These are phyloP conservation scores for Stylophora pistillata DNA, from an alignment of 64 coral and sea anemone genomes.

Conservation along the genomic window DNA sequence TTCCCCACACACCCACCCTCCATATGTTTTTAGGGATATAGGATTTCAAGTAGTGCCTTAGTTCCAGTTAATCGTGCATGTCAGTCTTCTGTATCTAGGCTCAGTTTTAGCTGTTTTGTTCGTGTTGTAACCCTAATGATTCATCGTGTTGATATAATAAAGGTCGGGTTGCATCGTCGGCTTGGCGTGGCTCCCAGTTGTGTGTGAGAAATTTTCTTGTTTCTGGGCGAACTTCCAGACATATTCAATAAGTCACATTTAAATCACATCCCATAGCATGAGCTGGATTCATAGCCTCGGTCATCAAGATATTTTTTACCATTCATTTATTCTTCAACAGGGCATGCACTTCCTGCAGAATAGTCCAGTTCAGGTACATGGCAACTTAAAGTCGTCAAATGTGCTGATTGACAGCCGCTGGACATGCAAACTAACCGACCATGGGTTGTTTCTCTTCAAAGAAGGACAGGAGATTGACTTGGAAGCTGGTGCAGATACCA, in stretches of 20 bases:
- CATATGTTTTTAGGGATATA: no score
- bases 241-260: not conserved
- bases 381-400: slow-evolving; percentile 91
- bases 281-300: not conserved
- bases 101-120: no score
- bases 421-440: slow-evolving; percentile 93
- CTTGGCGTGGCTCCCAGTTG: no score
- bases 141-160: no score
- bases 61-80: no score
- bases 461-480: slow-evolving; percentile 64
- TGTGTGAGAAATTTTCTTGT: no score
- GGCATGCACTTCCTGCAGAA: slow-evolving; percentile 74
- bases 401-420: slow-evolving; percentile 89
- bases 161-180: no score
- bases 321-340: slow-evolving; percentile 15
- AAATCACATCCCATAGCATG: not conserved
- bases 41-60: no score
- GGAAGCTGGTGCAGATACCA: slow-evolving; percentile 68
- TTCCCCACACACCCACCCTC: no score
- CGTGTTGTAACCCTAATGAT: no score
- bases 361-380: slow-evolving; percentile 68
- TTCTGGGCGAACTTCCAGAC: no score
- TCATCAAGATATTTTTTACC: not conserved
- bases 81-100: no score
- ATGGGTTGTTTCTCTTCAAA: slow-evolving; percentile 72